Conservation (phyloP, 2,113 vertebrate species). For the Oophaga pumilio region DNA sequence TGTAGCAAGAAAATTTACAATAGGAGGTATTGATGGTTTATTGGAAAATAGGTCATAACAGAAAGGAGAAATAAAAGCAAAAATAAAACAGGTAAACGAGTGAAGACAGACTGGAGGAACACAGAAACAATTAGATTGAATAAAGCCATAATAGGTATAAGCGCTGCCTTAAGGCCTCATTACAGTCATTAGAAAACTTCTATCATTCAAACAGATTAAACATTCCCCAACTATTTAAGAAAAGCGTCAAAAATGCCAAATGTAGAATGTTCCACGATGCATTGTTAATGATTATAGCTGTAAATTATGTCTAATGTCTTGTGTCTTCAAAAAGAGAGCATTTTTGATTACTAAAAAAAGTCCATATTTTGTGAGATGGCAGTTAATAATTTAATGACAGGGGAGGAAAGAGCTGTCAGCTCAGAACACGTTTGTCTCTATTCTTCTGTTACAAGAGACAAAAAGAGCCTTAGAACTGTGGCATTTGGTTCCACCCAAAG, state of each 20-base stretch:
- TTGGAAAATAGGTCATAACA: not conserved
- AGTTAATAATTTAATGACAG: constrained; percentile 59
- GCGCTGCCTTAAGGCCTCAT: not conserved
- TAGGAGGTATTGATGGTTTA: not conserved
- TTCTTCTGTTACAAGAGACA: constrained; percentile 55
- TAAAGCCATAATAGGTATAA: not conserved
- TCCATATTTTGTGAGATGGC: constrained; percentile 54
- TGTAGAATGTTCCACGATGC: not conserved
- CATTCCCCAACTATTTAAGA: constrained; percentile 11
- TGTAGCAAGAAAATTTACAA: not conserved
- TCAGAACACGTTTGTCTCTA: constrained; percentile 51
- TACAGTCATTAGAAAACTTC: not conserved
- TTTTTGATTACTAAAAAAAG: constrained; percentile 48
- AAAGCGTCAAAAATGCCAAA: constrained; percentile 20
- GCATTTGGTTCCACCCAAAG: constrained; percentile 58
- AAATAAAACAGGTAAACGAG: not conserved
- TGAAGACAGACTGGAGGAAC: not conserved
- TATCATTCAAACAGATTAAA: constrained; percentile 18
- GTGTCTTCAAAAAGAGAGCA: constrained; percentile 40
- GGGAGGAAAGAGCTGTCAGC: constrained; percentile 55
- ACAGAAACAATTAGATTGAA: not conserved
- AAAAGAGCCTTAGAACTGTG: constrained; percentile 54
- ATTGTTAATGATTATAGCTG: constrained; percentile 45
- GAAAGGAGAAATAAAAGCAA: not conserved
- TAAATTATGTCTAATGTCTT: constrained; percentile 51